Evolutionary conservation across 2,797 vertebrate species (phyloP).

Genomic region (Sebastes dallii): DNA sequence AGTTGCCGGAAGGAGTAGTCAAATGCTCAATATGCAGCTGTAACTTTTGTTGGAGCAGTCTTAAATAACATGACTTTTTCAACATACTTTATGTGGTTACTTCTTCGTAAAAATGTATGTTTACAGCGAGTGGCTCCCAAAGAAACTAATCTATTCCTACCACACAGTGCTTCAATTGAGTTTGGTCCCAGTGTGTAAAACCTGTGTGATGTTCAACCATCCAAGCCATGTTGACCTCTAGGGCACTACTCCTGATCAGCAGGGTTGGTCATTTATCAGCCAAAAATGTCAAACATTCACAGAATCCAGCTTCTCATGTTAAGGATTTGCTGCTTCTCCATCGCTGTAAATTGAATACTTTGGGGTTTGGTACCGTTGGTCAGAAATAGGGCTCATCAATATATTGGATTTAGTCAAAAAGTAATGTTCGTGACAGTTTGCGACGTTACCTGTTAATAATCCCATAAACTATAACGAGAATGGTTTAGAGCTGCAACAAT

Average conservation of each 20-base stretch:
- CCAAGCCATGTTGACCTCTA: not conserved
- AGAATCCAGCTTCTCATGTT: not conserved
- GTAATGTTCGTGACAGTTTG: too few relatives aligned
- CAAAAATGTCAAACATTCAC: conserved; percentile 1
- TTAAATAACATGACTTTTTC: not conserved
- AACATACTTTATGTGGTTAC: not conserved
- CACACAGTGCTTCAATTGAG: not conserved
- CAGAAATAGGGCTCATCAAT: too few relatives aligned
- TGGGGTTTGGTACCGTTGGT: not conserved
- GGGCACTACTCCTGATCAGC: not conserved
- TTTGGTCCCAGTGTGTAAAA: not conserved
- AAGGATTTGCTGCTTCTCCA: not conserved
- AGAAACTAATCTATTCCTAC: not conserved
- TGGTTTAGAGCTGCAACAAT: too few relatives aligned
- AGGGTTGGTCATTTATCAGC: not conserved
- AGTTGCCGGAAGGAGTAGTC: not conserved
- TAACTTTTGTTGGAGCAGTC: not conserved
- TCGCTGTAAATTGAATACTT: not conserved
- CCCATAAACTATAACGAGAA: too few relatives aligned
- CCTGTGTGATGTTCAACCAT: not conserved
- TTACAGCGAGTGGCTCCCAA: not conserved
- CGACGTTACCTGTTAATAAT: too few relatives aligned
- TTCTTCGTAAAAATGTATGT: not conserved
- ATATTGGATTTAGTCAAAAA: too few relatives aligned
- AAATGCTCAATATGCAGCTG: not conserved